Evolutionary conservation across 2,797 vertebrate genomes (phyloP).

Genomic region (Synanceia verrucosa): DNA sequence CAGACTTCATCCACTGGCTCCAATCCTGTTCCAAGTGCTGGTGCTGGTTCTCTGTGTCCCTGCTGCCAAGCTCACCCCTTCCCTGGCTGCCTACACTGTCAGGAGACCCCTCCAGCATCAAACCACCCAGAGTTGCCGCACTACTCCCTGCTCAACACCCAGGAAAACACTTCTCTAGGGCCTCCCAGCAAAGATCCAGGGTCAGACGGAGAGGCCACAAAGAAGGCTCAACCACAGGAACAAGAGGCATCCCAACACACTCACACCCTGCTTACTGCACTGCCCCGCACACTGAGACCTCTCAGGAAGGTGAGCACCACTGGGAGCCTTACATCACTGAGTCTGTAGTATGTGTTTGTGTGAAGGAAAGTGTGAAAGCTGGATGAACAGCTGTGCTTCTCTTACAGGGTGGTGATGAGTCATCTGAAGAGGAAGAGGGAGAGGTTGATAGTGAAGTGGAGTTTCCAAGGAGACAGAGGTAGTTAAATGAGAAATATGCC

Average conservation of each 20-base stretch:
- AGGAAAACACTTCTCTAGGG: constrained; percentile 68
- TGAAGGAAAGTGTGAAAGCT: not conserved
- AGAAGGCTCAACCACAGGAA: constrained; percentile 56
- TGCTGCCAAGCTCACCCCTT: constrained; percentile 87
- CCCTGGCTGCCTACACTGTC: constrained; percentile 87
- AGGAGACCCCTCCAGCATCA: constrained; percentile 68
- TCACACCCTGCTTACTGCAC: constrained; percentile 77
- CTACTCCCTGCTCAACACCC: constrained; percentile 73
- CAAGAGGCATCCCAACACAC: constrained; percentile 77
- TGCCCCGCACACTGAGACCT: constrained; percentile 87
- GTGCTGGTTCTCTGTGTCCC: constrained; percentile 79
- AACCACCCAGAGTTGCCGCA: constrained; percentile 78
- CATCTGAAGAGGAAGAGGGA: constrained; percentile 98
- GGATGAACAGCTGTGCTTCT: constrained; percentile 29
- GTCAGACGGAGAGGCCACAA: constrained; percentile 58
- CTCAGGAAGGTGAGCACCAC: constrained; percentile 88
- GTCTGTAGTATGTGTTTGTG: constrained; percentile 5
- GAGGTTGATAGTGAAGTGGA: constrained; percentile 99
- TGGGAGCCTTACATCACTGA: not conserved
- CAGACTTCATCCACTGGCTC: constrained; percentile 71
- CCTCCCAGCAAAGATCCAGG: constrained; percentile 46
- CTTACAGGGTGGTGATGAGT: constrained; percentile 92
- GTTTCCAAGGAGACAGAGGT: constrained; percentile 98
- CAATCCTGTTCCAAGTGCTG: constrained; percentile 50
- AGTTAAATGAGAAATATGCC: constrained; percentile 17